Evolutionary conservation across 2,888 invertebrate genomes (phyloP).

Genomic region (Stratiomys singularior): DNA sequence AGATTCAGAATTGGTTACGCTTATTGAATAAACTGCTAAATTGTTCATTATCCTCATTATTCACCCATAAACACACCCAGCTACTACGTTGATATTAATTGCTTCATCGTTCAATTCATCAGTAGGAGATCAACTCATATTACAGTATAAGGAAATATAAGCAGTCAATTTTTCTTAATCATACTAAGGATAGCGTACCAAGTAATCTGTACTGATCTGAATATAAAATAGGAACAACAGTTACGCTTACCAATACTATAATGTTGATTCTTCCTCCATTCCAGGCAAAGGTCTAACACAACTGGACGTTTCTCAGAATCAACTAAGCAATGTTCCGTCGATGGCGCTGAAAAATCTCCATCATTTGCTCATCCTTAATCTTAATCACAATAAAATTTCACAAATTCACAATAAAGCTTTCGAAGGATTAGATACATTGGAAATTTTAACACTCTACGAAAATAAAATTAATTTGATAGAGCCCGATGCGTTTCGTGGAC

Average conservation of each 20-base stretch:
- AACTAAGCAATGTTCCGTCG: slow-evolving; percentile 82
- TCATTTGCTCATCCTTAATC: slow-evolving; percentile 85
- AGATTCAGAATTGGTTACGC: no score
- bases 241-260: not conserved
- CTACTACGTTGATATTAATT: no score
- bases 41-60: no score
- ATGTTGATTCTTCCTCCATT: slow-evolving; percentile 49
- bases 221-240: no score
- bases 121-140: no score
- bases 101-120: no score
- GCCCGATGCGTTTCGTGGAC: slow-evolving; percentile 83
- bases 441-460: slow-evolving; percentile 88
- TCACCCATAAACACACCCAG: no score
- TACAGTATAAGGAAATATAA: no score
- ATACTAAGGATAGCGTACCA: no score
- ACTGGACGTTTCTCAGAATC: slow-evolving; percentile 88
- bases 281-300: slow-evolving; percentile 87
- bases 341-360: slow-evolving; percentile 82
- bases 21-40: no score
- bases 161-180: no score
- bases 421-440: slow-evolving; percentile 85
- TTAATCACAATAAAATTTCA: slow-evolving; percentile 88
- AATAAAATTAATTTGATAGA: slow-evolving; percentile 84
- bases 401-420: slow-evolving; percentile 84
- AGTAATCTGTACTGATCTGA: no score